Evolutionary conservation across 2,113 vertebrate genomes (phyloP).

Genomic region (Hypocryptadius cinnamomeus): DNA sequence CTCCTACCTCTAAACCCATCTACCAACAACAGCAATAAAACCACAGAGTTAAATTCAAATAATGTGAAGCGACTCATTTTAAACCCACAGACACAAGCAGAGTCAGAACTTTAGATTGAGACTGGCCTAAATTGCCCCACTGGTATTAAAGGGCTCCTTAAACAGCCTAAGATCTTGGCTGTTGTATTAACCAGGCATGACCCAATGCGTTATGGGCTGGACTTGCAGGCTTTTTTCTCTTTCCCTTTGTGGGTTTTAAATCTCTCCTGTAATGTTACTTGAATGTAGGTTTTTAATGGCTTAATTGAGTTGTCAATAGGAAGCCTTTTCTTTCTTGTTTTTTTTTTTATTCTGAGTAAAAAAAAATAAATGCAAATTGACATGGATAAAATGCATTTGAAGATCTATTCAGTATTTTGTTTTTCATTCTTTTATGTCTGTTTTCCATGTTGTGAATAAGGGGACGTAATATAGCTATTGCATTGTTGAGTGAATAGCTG

Average conservation of each 20-base stretch:
- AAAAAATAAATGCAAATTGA: constrained; percentile 27
- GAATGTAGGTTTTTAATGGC: constrained; percentile 57
- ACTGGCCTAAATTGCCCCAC: constrained; percentile 40
- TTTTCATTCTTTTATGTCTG: constrained; percentile 42
- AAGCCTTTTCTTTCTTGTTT: background rate
- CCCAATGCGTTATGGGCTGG: constrained; percentile 29
- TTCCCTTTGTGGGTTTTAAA: constrained; percentile 56
- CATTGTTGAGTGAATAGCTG: background rate
- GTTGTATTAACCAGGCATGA: constrained; percentile 45
- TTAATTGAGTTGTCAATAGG: constrained; percentile 56
- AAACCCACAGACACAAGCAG: constrained; percentile 48
- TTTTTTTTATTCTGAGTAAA: background rate
- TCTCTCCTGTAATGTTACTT: constrained; percentile 54
- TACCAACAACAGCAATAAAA: constrained; percentile 41
- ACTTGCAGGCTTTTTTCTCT: constrained; percentile 47
- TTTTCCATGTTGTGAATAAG: constrained; percentile 17
- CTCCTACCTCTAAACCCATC: background rate
- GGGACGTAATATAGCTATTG: constrained; percentile 14
- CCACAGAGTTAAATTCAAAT: constrained; percentile 56
- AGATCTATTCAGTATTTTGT: constrained; percentile 43
- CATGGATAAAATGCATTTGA: constrained; percentile 45
- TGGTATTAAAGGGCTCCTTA: constrained; percentile 39
- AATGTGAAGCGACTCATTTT: constrained; percentile 27
- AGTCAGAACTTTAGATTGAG: constrained; percentile 44
- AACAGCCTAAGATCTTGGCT: constrained; percentile 39